Evolutionary conservation across 2,888 invertebrate species (phyloP).

Genomic region (Ophion ventricosus): DNA sequence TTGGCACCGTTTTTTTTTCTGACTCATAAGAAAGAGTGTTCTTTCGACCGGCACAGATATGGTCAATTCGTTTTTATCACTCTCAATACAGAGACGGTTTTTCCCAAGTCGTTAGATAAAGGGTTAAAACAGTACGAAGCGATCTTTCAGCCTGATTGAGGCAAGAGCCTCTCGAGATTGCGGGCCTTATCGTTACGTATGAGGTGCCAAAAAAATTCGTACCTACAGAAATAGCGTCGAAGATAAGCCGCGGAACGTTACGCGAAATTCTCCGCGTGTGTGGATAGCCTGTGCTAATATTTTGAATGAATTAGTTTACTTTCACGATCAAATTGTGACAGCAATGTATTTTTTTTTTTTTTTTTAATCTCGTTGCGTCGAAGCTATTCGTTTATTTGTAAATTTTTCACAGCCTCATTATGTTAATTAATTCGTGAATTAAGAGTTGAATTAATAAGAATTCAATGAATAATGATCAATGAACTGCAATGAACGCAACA

Average conservation of each 20-base stretch:
- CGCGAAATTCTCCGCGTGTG: neutral
- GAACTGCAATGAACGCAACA: no score
- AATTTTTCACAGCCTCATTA: neutral
- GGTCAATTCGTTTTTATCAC: neutral
- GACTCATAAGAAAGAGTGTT: neutral
- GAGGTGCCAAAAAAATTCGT: neutral
- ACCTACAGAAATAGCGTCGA: neutral
- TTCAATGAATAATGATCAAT: no score
- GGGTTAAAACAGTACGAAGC: neutral
- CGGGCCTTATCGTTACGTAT: neutral
- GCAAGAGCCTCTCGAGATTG: neutral
- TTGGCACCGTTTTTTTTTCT: no score
- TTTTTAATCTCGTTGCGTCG: neutral
- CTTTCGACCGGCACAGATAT: neutral
- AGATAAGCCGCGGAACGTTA: neutral
- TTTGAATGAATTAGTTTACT: neutral
- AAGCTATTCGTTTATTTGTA: neutral
- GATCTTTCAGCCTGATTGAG: neutral
- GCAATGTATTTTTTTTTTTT: neutral
- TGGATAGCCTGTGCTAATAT: neutral
- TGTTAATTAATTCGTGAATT: neutral
- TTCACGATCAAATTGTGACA: neutral
- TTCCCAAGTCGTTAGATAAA: conserved; percentile 7
- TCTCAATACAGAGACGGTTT: conserved; percentile 6
- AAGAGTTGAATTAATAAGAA: no score